Conservation (phyloP, 2,797 vertebrate species). For the Caiman crocodilus region DNA sequence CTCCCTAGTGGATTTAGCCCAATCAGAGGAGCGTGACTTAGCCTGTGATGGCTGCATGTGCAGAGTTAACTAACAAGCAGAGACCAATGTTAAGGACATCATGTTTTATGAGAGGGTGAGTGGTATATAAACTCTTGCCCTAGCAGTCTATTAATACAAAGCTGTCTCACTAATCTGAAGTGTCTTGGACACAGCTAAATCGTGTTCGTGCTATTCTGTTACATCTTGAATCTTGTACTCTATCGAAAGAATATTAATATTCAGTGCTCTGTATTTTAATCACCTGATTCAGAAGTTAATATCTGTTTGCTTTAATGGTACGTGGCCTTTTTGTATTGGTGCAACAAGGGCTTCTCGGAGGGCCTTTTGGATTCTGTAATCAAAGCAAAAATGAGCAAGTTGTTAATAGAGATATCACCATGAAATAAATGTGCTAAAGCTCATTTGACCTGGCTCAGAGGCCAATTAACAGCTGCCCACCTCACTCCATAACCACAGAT, state of each 20-base stretch:
- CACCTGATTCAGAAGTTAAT: neutral
- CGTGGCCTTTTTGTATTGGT: neutral
- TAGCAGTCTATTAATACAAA: neutral
- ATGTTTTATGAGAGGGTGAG: neutral
- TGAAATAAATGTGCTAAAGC: neutral
- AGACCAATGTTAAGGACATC: neutral
- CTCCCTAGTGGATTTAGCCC: neutral
- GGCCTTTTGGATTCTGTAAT: neutral
- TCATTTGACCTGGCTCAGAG: neutral
- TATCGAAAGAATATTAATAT: neutral
- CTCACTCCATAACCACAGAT: neutral
- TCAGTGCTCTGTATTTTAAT: neutral
- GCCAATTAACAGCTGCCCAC: neutral
- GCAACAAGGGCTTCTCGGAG: neutral
- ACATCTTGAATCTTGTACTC: neutral
- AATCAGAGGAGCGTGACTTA: neutral
- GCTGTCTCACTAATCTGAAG: neutral
- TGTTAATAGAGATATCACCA: neutral
- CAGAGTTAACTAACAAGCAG: neutral
- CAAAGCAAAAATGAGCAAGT: neutral
- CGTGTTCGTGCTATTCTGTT: neutral
- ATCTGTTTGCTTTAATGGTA: neutral
- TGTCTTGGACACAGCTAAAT: neutral
- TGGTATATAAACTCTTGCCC: neutral
- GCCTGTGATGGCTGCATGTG: neutral